Evolutionary conservation across 37 sponge, comb jelly and placozoan species (phyloP).

Genomic region (Tethya wilhelma): DNA sequence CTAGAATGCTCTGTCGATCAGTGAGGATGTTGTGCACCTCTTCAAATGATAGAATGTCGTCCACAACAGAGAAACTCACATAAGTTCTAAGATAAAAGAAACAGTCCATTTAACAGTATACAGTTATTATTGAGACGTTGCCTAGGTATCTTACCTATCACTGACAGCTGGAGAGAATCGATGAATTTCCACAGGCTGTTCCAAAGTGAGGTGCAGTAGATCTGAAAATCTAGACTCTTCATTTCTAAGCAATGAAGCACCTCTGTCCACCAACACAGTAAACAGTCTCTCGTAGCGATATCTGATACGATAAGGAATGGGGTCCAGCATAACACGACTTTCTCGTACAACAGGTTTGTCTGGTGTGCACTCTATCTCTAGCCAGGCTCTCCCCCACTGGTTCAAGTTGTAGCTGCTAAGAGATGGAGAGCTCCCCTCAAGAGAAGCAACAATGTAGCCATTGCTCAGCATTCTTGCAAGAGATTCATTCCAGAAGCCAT

Average conservation of each 20-base stretch:
- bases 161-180: slow-evolving; percentile 26
- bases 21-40: background rate
- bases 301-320: slow-evolving; percentile 64
- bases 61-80: slow-evolving; percentile 42
- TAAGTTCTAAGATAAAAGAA: slow-evolving; percentile 12
- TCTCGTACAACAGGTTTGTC: slow-evolving; percentile 43
- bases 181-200: slow-evolving; percentile 18
- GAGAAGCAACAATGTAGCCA: slow-evolving; percentile 28
- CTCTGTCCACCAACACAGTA: slow-evolving; percentile 39
- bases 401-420: background rate
- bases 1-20: background rate
- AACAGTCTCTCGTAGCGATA: slow-evolving; percentile 71
- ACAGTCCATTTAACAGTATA: background rate
- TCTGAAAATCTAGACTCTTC: slow-evolving; percentile 5
- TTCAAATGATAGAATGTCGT: slow-evolving; percentile 11
- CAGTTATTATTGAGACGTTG: slow-evolving; percentile 14
- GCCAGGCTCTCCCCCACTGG: background rate
- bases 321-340: slow-evolving; percentile 11
- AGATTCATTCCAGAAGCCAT: slow-evolving; percentile 57
- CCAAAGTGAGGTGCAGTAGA: slow-evolving; percentile 33
- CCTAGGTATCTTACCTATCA: slow-evolving; percentile 37
- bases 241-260: background rate
- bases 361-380: slow-evolving; percentile 16
- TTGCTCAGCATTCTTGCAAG: background rate
- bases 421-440: background rate